Percentiles rank a stretch among this genome's conserved stretches.
These are phyloP conservation scores for Campylomormyrus tamandua DNA, from an alignment of 2,113 vertebrate species.

Conservation along the genomic window DNA sequence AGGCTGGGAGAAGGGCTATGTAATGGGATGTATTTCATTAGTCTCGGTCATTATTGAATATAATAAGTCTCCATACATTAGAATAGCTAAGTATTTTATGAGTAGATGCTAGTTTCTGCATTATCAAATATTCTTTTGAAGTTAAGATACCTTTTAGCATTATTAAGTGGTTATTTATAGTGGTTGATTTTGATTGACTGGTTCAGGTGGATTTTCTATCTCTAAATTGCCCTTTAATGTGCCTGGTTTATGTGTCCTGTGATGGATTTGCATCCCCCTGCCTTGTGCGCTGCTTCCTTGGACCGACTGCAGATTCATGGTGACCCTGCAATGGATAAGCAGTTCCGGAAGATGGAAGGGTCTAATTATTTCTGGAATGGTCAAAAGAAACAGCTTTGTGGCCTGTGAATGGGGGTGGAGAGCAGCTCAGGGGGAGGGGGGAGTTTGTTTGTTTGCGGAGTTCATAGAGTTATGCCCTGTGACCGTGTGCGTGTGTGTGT, in stretches of 20 bases:
- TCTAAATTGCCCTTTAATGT: conserved; percentile 4
- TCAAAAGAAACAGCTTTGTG: neutral
- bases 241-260: neutral
- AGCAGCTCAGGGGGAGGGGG: no score
- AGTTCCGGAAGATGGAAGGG: neutral
- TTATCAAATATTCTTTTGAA: neutral
- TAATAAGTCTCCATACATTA: conserved; percentile 11
- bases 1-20: neutral
- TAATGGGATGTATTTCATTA: conserved; percentile 9
- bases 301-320: neutral
- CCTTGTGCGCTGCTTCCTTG: neutral
- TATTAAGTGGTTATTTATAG: neutral
- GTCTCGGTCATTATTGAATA: conserved; percentile 8
- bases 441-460: neutral
- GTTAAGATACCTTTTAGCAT: neutral
- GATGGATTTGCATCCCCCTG: neutral
- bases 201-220: neutral
- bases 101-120: neutral
- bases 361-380: neutral
- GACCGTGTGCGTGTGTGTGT: neutral
- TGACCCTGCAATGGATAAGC: neutral
- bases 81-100: neutral
- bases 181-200: neutral
- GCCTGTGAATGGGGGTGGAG: neutral
- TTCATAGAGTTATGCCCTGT: neutral